Evolutionary conservation across 2,113 vertebrate genomes (phyloP).

Genomic region (Phaetusa simplex): DNA sequence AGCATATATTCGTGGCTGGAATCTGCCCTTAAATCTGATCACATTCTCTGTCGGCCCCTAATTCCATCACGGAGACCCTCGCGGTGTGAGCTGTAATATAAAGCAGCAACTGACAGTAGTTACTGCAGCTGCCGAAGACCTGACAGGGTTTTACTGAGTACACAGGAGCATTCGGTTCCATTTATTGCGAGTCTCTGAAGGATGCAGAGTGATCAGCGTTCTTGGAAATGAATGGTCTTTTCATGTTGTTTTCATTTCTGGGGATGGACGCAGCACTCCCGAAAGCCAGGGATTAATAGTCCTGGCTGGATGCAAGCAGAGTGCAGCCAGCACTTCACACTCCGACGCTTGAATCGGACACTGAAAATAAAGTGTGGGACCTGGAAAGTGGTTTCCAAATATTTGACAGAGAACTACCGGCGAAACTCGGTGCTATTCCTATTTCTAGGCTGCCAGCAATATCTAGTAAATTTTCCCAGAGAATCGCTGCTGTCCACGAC

Average conservation of each 20-base stretch:
- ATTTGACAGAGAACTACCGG: slow-evolving; percentile 2
- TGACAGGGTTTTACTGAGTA: background rate
- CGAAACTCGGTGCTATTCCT: background rate
- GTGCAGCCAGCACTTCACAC: background rate
- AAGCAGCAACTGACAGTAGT: background rate
- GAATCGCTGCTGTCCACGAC: background rate
- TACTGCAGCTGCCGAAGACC: background rate
- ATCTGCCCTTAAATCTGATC: background rate
- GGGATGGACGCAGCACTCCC: background rate
- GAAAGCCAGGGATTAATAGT: background rate
- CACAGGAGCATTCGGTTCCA: background rate
- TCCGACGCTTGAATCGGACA: background rate
- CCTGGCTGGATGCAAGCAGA: background rate
- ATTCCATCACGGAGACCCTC: background rate
- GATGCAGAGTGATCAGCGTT: background rate
- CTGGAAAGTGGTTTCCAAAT: slow-evolving; percentile 16
- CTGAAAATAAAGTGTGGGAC: background rate
- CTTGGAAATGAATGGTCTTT: slow-evolving; percentile 50
- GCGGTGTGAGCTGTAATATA: background rate
- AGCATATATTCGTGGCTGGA: background rate
- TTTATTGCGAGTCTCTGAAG: background rate
- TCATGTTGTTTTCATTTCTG: slow-evolving; percentile 47
- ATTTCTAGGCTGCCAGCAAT: background rate
- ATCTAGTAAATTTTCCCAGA: slow-evolving; percentile 4
- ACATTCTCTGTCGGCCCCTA: background rate